A percentile compares a stretch with the other conserved stretches of the same genome.
Conservation (phyloP, 2,888 invertebrate genomes). For the Vesta saturnalis region DNA sequence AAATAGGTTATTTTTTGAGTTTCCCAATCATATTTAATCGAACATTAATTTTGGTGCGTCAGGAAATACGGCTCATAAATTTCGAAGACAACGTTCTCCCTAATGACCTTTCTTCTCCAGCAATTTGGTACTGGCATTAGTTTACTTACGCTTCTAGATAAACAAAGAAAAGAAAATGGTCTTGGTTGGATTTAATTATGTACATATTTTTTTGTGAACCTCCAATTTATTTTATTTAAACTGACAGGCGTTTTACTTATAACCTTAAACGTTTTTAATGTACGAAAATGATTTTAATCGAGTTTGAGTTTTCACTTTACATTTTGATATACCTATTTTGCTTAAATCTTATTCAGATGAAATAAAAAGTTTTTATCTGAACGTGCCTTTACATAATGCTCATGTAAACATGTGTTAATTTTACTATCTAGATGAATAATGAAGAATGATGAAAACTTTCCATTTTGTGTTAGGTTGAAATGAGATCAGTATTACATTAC, state of each 20-base stretch:
- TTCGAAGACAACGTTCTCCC: slow-evolving; percentile 26
- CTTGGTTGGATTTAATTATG: slow-evolving; percentile 33
- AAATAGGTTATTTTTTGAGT: too few species aligned
- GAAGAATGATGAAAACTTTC: neutral
- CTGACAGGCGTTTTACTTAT: slow-evolving; percentile 7
- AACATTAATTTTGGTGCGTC: slow-evolving; percentile 34
- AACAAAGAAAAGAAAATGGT: slow-evolving; percentile 33
- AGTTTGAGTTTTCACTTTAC: neutral
- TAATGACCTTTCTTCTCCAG: slow-evolving; percentile 39
- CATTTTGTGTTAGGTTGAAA: too few species aligned
- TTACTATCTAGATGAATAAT: neutral
- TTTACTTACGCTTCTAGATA: slow-evolving; percentile 27
- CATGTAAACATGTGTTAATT: neutral
- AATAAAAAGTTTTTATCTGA: too few species aligned
- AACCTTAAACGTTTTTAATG: neutral
- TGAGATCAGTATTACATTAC: too few species aligned
- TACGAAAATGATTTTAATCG: neutral
- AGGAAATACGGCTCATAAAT: slow-evolving; percentile 37
- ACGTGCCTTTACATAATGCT: too few species aligned
- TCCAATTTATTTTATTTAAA: slow-evolving; percentile 21
- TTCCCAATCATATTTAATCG: too few species aligned
- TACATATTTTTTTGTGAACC: slow-evolving; percentile 20
- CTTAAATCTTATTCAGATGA: neutral
- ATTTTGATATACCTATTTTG: slow-evolving; percentile 1
- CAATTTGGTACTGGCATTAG: slow-evolving; percentile 37